phyloP scores from a whole-genome alignment of 2,113 vertebrate genomes.

The Lasiurus borealis region DNA sequence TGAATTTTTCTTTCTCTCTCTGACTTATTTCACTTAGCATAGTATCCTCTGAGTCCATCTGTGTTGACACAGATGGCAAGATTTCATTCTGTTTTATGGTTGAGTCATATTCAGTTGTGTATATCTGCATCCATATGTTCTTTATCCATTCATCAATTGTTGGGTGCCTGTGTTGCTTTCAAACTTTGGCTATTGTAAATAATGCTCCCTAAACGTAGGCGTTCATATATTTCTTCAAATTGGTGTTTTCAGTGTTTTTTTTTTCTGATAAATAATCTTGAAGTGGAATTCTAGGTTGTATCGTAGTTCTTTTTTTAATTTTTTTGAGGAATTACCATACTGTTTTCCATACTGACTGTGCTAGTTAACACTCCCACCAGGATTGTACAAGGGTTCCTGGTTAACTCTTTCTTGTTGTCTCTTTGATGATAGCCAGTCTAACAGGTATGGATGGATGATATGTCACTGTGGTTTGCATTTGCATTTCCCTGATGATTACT shows the following conservation, averaged over 20 bases:
- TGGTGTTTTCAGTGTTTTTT: background rate
- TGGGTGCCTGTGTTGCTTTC: background rate
- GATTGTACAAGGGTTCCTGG: background rate
- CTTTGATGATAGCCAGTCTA: background rate
- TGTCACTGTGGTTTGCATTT: background rate
- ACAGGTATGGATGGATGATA: background rate
- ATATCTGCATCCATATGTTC: background rate
- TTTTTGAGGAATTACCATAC: background rate
- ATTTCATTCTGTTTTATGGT: background rate
- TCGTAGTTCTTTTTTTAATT: background rate
- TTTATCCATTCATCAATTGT: background rate
- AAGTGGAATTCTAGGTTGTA: background rate
- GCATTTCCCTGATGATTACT: background rate
- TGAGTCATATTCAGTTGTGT: background rate
- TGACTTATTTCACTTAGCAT: background rate
- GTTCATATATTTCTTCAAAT: background rate
- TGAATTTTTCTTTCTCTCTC: background rate
- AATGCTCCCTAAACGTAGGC: background rate
- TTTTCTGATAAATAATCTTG: background rate
- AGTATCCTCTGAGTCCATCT: background rate
- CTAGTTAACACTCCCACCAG: background rate
- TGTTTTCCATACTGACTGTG: background rate
- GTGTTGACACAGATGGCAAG: background rate
- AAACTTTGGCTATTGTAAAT: background rate
- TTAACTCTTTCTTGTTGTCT: background rate